A percentile compares a stretch with the other conserved stretches of the same genome.
Evolutionary conservation across 2,888 invertebrate species (phyloP).

Genomic region (Cheilosia vulpina): DNA sequence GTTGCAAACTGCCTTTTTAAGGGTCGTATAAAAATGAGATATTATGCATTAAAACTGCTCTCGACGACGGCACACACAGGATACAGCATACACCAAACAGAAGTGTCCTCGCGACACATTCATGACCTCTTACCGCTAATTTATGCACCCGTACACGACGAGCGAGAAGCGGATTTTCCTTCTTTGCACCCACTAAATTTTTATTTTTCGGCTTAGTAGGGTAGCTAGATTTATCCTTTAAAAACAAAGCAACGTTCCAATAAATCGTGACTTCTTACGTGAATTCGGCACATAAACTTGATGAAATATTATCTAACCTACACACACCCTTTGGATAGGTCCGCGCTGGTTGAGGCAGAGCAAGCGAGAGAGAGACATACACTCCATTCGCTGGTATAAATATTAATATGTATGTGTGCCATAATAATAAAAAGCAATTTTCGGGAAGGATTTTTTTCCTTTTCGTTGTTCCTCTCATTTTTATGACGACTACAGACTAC

Average conservation of each 20-base stretch:
- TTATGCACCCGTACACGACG: slow-evolving; percentile 28
- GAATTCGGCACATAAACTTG: slow-evolving; percentile 72
- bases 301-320: slow-evolving; percentile 68
- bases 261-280: slow-evolving; percentile 72
- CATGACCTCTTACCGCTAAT: slow-evolving; percentile 65
- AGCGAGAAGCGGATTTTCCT: slow-evolving; percentile 19
- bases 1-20: slow-evolving; percentile 42
- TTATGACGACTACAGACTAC: slow-evolving; percentile 51
- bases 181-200: slow-evolving; percentile 22
- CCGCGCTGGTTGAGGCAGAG: background rate
- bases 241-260: slow-evolving; percentile 41
- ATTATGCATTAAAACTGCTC: slow-evolving; percentile 56
- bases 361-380: background rate
- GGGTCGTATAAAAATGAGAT: slow-evolving; percentile 46
- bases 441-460: slow-evolving; percentile 60
- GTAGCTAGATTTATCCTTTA: slow-evolving; percentile 18
- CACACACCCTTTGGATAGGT: slow-evolving; percentile 50
- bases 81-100: background rate
- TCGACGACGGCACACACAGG: background rate
- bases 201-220: slow-evolving; percentile 26
- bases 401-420: slow-evolving; percentile 60
- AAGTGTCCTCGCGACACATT: slow-evolving; percentile 13
- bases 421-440: slow-evolving; percentile 72
- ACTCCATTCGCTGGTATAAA: slow-evolving; percentile 26
- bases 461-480: slow-evolving; percentile 39